A percentile compares a stretch with the other conserved stretches of the same genome.
Evolutionary conservation across 2,113 vertebrate species (phyloP).

Genomic region (Dolichallabes microphthalmus): DNA sequence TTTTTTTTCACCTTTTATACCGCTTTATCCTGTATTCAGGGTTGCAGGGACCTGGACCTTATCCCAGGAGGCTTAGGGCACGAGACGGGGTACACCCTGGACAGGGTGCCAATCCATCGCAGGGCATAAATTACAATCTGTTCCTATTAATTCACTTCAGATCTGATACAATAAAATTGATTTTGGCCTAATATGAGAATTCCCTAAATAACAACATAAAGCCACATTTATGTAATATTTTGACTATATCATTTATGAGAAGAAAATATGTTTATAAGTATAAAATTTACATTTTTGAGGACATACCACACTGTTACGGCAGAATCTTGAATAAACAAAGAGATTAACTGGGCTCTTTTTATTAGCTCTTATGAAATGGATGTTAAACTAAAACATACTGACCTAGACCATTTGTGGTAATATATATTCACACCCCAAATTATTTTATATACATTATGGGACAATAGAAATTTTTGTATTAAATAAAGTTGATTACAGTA

Average conservation of each 20-base stretch:
- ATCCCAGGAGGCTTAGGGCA: too few species aligned
- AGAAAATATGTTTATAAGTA: neutral
- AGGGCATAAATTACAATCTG: neutral
- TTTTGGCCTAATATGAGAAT: neutral
- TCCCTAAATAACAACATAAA: neutral
- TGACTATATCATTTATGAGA: neutral
- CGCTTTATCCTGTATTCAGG: too few species aligned
- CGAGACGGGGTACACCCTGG: too few species aligned
- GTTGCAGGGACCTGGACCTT: too few species aligned
- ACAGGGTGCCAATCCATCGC: too few species aligned
- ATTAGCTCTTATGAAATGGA: neutral
- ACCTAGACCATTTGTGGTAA: neutral
- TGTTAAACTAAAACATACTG: neutral
- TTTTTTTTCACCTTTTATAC: too few species aligned
- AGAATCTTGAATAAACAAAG: neutral
- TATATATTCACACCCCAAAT: neutral
- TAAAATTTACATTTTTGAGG: neutral
- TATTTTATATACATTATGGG: neutral
- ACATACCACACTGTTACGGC: neutral
- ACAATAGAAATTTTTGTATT: neutral
- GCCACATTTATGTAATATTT: neutral
- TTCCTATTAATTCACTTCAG: neutral
- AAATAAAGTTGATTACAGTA: neutral
- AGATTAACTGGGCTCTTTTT: neutral
- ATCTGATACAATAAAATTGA: neutral